These are phyloP conservation scores for Hassar affinis DNA, from an alignment of 2,113 vertebrate genomes.

Conservation along the genomic window DNA sequence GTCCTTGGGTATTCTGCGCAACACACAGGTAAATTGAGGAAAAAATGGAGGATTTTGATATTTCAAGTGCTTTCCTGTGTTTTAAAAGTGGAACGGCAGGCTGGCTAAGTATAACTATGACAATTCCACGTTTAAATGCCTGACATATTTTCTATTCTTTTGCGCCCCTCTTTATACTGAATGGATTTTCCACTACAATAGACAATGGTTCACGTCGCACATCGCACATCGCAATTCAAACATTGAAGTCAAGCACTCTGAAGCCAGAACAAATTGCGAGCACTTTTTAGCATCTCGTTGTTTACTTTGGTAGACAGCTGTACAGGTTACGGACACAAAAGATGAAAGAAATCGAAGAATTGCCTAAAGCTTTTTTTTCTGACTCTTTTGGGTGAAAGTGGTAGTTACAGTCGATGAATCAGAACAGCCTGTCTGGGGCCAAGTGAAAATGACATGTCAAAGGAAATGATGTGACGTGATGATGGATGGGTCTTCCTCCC, in stretches of 20 bases:
- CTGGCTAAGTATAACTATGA: not conserved
- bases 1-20: slow-evolving; percentile 24
- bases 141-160: slow-evolving; percentile 34
- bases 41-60: slow-evolving; percentile 6
- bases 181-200: slow-evolving; percentile 32
- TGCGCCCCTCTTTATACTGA: slow-evolving; percentile 1
- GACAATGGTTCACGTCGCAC: slow-evolving; percentile 9
- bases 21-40: not conserved
- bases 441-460: slow-evolving; percentile 68
- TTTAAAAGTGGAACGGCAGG: slow-evolving; percentile 8
- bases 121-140: slow-evolving; percentile 32
- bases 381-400: slow-evolving; percentile 61
- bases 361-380: slow-evolving; percentile 41
- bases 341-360: slow-evolving; percentile 21
- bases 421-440: slow-evolving; percentile 50
- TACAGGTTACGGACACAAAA: slow-evolving; percentile 62
- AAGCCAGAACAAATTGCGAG: slow-evolving; percentile 36
- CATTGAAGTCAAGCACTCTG: slow-evolving; percentile 25
- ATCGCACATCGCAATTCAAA: slow-evolving; percentile 1
- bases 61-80: not conserved
- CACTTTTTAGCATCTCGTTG: slow-evolving; percentile 43
- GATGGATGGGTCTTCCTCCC: slow-evolving; percentile 68
- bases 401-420: slow-evolving; percentile 53
- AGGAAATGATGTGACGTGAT: slow-evolving; percentile 65
- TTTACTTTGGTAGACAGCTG: slow-evolving; percentile 64